Evolutionary conservation across 2,888 invertebrate species (phyloP).

Genomic region (Amphipyra berbera): DNA sequence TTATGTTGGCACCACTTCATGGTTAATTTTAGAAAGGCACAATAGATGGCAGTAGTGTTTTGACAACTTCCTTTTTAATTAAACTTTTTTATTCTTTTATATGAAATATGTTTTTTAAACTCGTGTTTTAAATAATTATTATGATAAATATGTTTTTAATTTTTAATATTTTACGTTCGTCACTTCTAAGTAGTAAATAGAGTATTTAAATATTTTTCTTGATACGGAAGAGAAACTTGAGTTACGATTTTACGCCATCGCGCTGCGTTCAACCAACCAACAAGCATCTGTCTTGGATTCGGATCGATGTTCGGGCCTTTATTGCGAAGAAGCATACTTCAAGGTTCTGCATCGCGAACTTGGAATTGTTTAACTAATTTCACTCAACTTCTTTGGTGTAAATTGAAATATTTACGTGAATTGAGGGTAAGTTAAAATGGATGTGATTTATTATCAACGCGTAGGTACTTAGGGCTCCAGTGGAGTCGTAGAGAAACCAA

Average conservation of each 20-base stretch:
- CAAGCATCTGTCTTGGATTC: conserved; percentile 83
- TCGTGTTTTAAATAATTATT: conserved; percentile 10
- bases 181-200: conserved; percentile 6
- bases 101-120: conserved; percentile 10
- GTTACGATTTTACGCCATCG: conserved; percentile 69
- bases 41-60: conserved; percentile 57
- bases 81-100: conserved; percentile 52
- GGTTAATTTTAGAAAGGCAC: background rate
- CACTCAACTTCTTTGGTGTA: conserved; percentile 91
- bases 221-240: conserved; percentile 62
- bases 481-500: conserved; percentile 81
- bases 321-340: conserved; percentile 91
- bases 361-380: conserved; percentile 92
- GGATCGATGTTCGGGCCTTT: conserved; percentile 93
- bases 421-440: conserved; percentile 83
- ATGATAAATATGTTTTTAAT: conserved; percentile 25
- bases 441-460: conserved; percentile 63
- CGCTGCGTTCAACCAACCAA: conserved; percentile 76
- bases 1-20: conserved; percentile 41
- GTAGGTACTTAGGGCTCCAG: conserved; percentile 81
- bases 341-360: conserved; percentile 92
- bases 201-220: conserved; percentile 36
- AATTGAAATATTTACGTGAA: conserved; percentile 89
- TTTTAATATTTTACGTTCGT: conserved; percentile 16
- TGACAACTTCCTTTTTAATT: conserved; percentile 53